Conservation (phyloP, 2,113 vertebrate species). For the Manacus vitellinus region DNA sequence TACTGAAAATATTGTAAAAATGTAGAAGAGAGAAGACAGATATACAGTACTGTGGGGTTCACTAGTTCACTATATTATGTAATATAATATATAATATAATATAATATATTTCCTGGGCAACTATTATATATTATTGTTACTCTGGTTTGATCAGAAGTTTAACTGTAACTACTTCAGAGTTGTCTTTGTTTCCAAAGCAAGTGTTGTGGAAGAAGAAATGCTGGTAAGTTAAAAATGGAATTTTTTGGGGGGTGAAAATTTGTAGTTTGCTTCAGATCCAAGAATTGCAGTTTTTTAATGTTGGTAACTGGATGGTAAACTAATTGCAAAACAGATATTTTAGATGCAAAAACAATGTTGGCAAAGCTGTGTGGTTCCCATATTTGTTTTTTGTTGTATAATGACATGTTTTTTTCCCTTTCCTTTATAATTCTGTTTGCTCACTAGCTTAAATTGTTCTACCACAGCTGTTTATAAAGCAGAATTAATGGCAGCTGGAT, state of each 20-base stretch:
- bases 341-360: constrained; percentile 33
- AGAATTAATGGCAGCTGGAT: constrained; percentile 41
- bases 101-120: not conserved
- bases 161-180: not conserved
- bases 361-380: constrained; percentile 20
- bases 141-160: not conserved
- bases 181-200: not conserved
- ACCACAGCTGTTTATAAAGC: constrained; percentile 36
- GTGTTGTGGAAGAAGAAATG: not conserved
- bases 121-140: not conserved
- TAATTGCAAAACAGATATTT: not conserved
- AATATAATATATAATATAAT: no score
- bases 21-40: not conserved
- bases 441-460: constrained; percentile 34
- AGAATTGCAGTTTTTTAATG: not conserved
- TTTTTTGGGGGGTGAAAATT: not conserved
- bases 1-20: not conserved
- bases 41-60: not conserved
- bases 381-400: constrained; percentile 46
- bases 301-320: not conserved
- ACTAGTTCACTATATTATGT: not conserved
- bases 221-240: not conserved
- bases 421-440: constrained; percentile 22
- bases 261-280: not conserved
- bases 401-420: constrained; percentile 14